Conservation (phyloP, 23 tunicate genomes). For the Oikopleura dioica region DNA sequence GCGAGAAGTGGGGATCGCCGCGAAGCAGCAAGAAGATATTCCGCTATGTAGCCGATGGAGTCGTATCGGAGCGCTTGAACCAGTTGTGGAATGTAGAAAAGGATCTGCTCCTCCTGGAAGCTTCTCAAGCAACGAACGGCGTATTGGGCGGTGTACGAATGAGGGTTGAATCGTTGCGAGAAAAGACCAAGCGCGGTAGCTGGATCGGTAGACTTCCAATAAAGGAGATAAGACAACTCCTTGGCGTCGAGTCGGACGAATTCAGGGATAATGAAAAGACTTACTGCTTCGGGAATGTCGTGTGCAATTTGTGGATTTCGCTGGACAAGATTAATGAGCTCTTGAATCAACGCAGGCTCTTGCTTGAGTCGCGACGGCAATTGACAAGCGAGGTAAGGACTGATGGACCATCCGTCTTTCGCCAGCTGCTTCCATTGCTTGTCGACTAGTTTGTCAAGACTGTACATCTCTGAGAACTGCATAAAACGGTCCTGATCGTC, state of each 20-base stretch:
- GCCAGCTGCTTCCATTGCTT: slow-evolving; percentile 47
- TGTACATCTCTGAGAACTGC: background rate
- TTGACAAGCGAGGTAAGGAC: slow-evolving; percentile 56
- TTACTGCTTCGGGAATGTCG: background rate
- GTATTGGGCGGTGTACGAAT: slow-evolving; percentile 89
- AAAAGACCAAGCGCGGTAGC: slow-evolving; percentile 44
- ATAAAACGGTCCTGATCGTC: background rate
- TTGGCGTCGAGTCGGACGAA: slow-evolving; percentile 50
- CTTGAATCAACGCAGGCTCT: slow-evolving; percentile 50
- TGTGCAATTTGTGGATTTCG: slow-evolving; percentile 28
- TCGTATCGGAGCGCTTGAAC: slow-evolving; percentile 68
- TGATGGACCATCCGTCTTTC: slow-evolving; percentile 41
- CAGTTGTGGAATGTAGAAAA: slow-evolving; percentile 96
- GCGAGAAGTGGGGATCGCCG: slow-evolving; percentile 60
- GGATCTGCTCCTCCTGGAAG: slow-evolving; percentile 76
- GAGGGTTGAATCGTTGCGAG: slow-evolving; percentile 36
- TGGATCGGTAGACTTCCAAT: slow-evolving; percentile 66
- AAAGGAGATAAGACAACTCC: slow-evolving; percentile 45
- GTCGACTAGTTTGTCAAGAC: slow-evolving; percentile 20
- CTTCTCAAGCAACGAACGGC: slow-evolving; percentile 62
- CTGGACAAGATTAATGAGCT: slow-evolving; percentile 36
- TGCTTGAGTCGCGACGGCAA: slow-evolving; percentile 48
- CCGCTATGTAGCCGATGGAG: slow-evolving; percentile 73
- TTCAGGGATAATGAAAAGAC: slow-evolving; percentile 41
- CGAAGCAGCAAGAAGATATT: slow-evolving; percentile 73